Conservation (phyloP, 1,140 invertebrate species). For the Kradibia gibbosae region DNA sequence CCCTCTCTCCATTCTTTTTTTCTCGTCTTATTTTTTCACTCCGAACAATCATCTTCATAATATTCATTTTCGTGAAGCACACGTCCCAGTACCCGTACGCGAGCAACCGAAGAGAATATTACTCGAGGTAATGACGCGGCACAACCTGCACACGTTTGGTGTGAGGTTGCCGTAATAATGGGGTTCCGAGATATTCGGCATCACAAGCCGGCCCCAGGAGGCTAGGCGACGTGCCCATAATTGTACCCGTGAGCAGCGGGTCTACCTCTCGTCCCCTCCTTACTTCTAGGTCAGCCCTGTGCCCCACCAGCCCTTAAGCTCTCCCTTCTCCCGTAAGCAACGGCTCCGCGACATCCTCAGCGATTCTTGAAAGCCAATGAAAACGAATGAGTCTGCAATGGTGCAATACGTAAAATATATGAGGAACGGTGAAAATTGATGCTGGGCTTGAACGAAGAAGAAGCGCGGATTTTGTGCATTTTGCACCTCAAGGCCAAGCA, state of each 20-base stretch:
- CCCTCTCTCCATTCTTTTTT: background rate
- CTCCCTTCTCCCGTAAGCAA: too few species aligned
- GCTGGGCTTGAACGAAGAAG: background rate
- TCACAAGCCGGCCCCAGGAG: constrained; percentile 56
- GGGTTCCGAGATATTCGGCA: constrained; percentile 58
- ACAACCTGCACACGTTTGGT: constrained; percentile 47
- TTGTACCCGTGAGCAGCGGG: constrained; percentile 53
- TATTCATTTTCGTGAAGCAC: constrained; percentile 25
- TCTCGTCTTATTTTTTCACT: background rate
- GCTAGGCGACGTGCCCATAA: constrained; percentile 38
- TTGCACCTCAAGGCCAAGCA: background rate
- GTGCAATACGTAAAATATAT: background rate
- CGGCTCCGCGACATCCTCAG: too few species aligned
- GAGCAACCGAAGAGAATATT: background rate
- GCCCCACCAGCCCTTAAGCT: too few species aligned
- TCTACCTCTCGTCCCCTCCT: too few species aligned
- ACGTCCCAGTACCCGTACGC: background rate
- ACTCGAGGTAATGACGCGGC: constrained; percentile 44
- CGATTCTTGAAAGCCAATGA: background rate
- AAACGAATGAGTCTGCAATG: background rate
- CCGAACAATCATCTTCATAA: constrained; percentile 7
- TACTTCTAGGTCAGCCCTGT: too few species aligned
- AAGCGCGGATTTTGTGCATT: too few species aligned
- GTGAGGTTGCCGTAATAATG: constrained; percentile 62
- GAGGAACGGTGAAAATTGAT: constrained; percentile 47